A percentile compares a stretch with the other conserved stretches of the same genome.
phyloP scores from a whole-genome alignment of 2,888 invertebrate species.

The Sphaerolaimus hirsutus region DNA sequence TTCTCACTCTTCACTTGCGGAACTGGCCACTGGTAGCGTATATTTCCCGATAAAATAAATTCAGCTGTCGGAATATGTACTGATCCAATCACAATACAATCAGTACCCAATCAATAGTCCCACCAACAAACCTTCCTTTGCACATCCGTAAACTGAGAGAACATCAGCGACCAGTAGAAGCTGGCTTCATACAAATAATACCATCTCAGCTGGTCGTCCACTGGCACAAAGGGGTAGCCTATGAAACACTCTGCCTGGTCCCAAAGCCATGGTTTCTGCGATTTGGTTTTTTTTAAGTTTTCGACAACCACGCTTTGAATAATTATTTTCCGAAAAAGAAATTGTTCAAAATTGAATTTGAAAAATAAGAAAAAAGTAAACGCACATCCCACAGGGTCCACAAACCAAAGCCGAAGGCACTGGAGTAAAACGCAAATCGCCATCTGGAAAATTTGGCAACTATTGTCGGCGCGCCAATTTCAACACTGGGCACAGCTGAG shows the following conservation, averaged over 20 bases:
- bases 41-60: too few relatives aligned
- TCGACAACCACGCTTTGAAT: not conserved
- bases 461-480: too few relatives aligned
- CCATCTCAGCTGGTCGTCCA: not conserved
- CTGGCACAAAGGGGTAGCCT: not conserved
- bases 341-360: too few relatives aligned
- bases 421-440: not conserved
- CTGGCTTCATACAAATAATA: slow-evolving; percentile 67
- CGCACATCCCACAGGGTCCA: not conserved
- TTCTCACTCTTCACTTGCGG: too few relatives aligned
- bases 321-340: too few relatives aligned
- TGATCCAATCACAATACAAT: too few relatives aligned
- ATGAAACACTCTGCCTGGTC: not conserved
- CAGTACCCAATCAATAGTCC: too few relatives aligned
- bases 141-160: slow-evolving; percentile 77
- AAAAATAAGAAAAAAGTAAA: not conserved
- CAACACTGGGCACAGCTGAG: too few relatives aligned
- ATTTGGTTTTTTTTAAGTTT: not conserved
- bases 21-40: too few relatives aligned
- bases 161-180: slow-evolving; percentile 71
- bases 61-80: too few relatives aligned
- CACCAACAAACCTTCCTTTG: slow-evolving; percentile 36
- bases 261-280: not conserved
- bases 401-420: not conserved
- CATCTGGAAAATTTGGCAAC: not conserved